Evolutionary conservation across 2,113 vertebrate genomes (phyloP), one percentile per base, ranked within the genome.

Genomic region (Speoplatyrhinus poulsoni): DNA sequence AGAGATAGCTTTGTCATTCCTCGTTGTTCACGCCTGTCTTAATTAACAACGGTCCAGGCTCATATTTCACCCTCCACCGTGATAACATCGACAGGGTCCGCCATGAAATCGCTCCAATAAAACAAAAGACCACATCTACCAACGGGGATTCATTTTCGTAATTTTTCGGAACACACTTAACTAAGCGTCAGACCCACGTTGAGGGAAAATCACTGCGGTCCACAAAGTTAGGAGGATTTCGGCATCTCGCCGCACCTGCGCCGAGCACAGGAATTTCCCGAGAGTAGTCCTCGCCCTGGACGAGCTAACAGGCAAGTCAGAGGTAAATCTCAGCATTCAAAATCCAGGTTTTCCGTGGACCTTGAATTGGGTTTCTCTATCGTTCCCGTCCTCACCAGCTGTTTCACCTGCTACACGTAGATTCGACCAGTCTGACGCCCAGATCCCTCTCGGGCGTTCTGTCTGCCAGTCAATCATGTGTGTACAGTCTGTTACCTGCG

Each of bases 141-240:
- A 41, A 41, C 36, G 1, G 36, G 36, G 36, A 41, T 41, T 41
- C 36, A 41, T 41, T 5, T 8, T 41, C 5, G 5, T 5, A 65
- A 2, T 75, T 60, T 71, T 66, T 71, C 65, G 74, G 46, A 36
- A 33, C 62, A 55, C 16, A 54, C 12, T 6, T 57, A 33, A 13
- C n/a, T 9, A 16, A 7, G 9, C 49, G 10, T 15, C 47, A 60
- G 70, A 60, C 15, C 65, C 69, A 57, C 5, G 10, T 13, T 12
- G 10, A 50, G 52, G 52, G 17, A 9, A 65, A 66, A 60, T 54
- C 52, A 36, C 49, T 4, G 49, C 55, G 50, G 62, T 55, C 76
- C 66, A 69, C 72, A 73, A 16, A 83, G 75, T 82, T 77, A 6
- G 19, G 26, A 67, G 46, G 9, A 54, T 8, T 47, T 16, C 17